Percentiles rank a stretch among this genome's conserved stretches.
Conservation (phyloP, 2,888 invertebrate genomes). For the Drosophila parthenogenetica region DNA sequence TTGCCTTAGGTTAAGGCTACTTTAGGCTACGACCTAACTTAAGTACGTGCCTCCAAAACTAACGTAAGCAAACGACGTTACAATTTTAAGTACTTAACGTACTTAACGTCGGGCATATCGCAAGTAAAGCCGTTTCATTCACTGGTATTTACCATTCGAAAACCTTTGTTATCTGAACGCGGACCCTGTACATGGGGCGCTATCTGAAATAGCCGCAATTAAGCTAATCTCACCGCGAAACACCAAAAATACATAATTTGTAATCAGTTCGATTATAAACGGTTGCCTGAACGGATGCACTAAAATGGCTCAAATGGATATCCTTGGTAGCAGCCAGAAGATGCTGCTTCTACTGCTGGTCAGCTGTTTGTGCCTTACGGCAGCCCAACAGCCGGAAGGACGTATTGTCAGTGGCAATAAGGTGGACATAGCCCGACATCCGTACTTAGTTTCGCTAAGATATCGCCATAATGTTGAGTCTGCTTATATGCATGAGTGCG, state of each 20-base stretch:
- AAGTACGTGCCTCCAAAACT: neutral
- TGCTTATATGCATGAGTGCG: slow-evolving; percentile 78
- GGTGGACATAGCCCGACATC: slow-evolving; percentile 73
- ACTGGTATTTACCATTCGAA: slow-evolving; percentile 16
- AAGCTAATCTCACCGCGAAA: slow-evolving; percentile 58
- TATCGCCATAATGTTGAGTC: slow-evolving; percentile 58
- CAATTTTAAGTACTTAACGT: neutral
- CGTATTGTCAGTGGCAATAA: slow-evolving; percentile 74
- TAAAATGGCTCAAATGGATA: slow-evolving; percentile 30
- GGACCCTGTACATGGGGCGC: slow-evolving; percentile 48
- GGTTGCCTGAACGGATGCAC: slow-evolving; percentile 23
- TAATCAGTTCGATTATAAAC: slow-evolving; percentile 57
- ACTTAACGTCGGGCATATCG: slow-evolving; percentile 4
- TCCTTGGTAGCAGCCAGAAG: slow-evolving; percentile 7
- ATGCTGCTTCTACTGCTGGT: slow-evolving; percentile 36
- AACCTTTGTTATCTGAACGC: slow-evolving; percentile 37
- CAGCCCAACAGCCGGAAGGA: slow-evolving; percentile 27
- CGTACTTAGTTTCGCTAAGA: slow-evolving; percentile 77
- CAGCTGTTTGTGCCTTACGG: neutral
- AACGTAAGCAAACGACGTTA: neutral
- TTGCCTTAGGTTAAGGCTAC: too few species aligned
- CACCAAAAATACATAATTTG: slow-evolving; percentile 26
- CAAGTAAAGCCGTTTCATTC: slow-evolving; percentile 4
- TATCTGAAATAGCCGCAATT: slow-evolving; percentile 60
- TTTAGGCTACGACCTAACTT: too few species aligned